Base-by-base conservation (phyloP, 2,888 invertebrate species). In the Pedicia rivosa region DNA sequence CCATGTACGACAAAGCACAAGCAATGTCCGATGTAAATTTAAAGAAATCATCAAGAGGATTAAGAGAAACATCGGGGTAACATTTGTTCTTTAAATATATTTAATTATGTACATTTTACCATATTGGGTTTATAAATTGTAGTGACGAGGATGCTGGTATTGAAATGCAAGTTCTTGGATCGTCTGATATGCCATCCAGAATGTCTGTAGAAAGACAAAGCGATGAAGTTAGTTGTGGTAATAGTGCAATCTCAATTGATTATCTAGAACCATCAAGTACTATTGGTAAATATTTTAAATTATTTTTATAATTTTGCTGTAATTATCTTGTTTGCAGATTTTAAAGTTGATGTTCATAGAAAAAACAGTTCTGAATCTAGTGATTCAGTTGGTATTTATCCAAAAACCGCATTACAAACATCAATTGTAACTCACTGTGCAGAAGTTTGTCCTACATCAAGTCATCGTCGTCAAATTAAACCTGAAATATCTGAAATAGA, bases 1-100 rank as follows among this genome's bases (percentile, higher is more conserved):
- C 80, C 49, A 78, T 94, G 67, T 95, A 92, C 61, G 94, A 95
- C 62, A 88, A 88, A 10, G 81, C 81, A n/a, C 91, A 92, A 60
- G 59, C 68, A 55, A 61, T 78, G 66, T 62, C 72, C 46, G 57
- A 67, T 46, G 50, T 63, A 51, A 64, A 65, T 63, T 50, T 65
- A 51, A 66, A 74, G 52, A 64, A 63, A 52, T 51, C 64, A 55
- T 50, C 63, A 55, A 59, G 57, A 47, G 50, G 59, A 51, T 51
- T 56, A 50, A 55, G 65, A 54, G 55, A 65, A 51, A 50, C 55
- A 50, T 46, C 62, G 49, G 46, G 59, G 58, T 53, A 17, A 3
- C n/a, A n/a, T n/a, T n/a, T n/a, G n/a, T n/a, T n/a, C n/a, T n/a
- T n/a, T n/a, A n/a, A n/a, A n/a, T n/a, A n/a, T n/a, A n/a, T n/a